A percentile compares a stretch with the other conserved stretches of the same genome.
These are phyloP conservation scores for Mya arenaria DNA, from an alignment of 1,140 invertebrate species.

Conservation along the genomic window DNA sequence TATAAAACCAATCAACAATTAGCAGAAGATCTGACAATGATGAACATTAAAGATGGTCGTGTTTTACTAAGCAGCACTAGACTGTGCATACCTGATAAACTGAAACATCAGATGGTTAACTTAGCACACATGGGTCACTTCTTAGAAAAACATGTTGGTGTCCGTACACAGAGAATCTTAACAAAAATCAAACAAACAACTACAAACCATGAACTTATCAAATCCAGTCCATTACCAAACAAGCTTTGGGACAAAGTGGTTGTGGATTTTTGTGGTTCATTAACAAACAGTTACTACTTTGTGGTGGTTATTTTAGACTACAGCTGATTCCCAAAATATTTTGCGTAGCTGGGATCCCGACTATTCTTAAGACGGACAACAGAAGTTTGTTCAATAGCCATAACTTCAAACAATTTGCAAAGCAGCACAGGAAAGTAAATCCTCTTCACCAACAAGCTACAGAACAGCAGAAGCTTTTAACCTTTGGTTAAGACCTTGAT, in stretches of 20 bases:
- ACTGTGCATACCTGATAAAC: slow-evolving; percentile 8
- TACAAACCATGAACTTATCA: too few relatives aligned
- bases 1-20: neutral
- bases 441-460: too few relatives aligned
- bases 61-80: neutral
- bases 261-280: slow-evolving; percentile 65
- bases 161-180: slow-evolving; percentile 70
- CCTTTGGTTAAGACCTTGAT: too few relatives aligned
- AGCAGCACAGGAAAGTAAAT: too few relatives aligned
- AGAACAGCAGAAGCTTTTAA: too few relatives aligned
- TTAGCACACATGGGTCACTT: slow-evolving; percentile 71
- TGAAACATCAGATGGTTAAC: slow-evolving; percentile 60
- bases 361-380: too few relatives aligned
- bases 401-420: too few relatives aligned
- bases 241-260: slow-evolving; percentile 63
- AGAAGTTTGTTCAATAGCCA: too few relatives aligned
- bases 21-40: neutral
- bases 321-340: slow-evolving; percentile 63
- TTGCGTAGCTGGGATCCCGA: too few relatives aligned
- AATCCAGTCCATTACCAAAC: slow-evolving; percentile 63
- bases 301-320: slow-evolving; percentile 69
- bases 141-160: slow-evolving; percentile 79
- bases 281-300: slow-evolving; percentile 63
- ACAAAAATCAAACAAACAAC: too few relatives aligned
- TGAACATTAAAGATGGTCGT: neutral